Evolutionary conservation across 2,113 vertebrate genomes (phyloP).

Genomic region (Nothoprocta pentlandii): DNA sequence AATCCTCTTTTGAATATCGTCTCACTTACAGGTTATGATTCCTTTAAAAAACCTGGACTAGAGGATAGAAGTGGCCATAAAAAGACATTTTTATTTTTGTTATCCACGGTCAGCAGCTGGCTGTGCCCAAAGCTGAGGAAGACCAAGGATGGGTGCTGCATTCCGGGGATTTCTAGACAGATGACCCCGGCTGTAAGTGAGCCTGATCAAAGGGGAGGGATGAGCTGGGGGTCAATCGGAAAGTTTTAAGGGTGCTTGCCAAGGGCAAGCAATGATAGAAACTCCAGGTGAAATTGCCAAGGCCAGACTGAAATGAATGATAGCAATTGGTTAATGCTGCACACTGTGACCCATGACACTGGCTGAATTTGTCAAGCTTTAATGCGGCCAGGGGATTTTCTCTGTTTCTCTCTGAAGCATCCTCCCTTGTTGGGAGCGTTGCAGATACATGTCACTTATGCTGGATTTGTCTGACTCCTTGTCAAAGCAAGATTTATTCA

Average conservation of each 20-base stretch:
- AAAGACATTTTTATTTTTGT: neutral
- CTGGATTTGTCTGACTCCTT: neutral
- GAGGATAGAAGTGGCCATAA: neutral
- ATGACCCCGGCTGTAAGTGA: neutral
- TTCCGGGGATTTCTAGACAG: neutral
- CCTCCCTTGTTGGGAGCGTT: neutral
- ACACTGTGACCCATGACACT: neutral
- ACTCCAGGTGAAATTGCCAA: neutral
- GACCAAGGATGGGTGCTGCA: neutral
- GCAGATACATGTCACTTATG: neutral
- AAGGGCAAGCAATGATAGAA: neutral
- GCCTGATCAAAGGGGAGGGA: neutral
- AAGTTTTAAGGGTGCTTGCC: neutral
- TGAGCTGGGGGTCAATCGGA: neutral
- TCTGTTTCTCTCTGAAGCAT: neutral
- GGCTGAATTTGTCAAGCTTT: neutral
- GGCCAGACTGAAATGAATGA: neutral
- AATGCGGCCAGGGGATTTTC: neutral
- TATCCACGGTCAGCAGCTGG: rapidly evolving
- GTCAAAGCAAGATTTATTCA: neutral
- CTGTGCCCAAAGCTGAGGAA: neutral
- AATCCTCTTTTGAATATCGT: neutral
- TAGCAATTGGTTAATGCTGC: neutral
- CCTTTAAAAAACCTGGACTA: neutral
- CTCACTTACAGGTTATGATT: neutral